These are phyloP conservation scores for Pentalonia nigronervosa DNA, from an alignment of 1,140 invertebrate species.

Conservation along the genomic window DNA sequence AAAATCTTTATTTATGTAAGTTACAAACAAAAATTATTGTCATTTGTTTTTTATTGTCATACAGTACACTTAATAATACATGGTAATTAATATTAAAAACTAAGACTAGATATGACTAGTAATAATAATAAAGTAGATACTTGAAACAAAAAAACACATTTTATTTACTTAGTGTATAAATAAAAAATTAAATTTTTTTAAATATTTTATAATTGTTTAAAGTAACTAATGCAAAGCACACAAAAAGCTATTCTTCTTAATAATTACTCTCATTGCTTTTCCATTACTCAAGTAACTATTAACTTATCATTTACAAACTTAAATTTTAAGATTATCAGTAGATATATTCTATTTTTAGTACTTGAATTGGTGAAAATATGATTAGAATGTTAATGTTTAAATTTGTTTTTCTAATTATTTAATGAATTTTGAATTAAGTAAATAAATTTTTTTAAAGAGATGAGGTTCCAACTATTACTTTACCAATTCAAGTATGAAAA, in stretches of 20 bases:
- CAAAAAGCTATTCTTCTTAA: not conserved
- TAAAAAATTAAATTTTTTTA: not conserved
- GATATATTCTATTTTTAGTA: not conserved
- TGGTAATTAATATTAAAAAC: constrained; percentile 18
- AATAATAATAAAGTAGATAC: not conserved
- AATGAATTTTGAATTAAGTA: not conserved
- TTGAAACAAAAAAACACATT: not conserved
- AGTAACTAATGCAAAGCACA: not conserved
- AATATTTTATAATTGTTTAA: not conserved
- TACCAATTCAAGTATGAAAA: not conserved
- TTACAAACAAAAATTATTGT: constrained; percentile 49
- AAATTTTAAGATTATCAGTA: not conserved
- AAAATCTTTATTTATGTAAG: constrained; percentile 42
- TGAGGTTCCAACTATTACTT: not conserved
- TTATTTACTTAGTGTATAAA: not conserved
- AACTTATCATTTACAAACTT: not conserved
- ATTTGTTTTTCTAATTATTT: not conserved
- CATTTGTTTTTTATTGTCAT: constrained; percentile 45
- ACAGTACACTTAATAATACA: not conserved
- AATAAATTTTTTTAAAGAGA: not conserved
- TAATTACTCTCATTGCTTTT: not conserved
- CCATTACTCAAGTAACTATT: not conserved
- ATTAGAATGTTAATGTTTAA: not conserved
- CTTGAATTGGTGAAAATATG: not conserved
- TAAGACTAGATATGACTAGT: not conserved